Evolutionary conservation across 2,888 invertebrate species (phyloP).

Genomic region (Mamestra brassicae): DNA sequence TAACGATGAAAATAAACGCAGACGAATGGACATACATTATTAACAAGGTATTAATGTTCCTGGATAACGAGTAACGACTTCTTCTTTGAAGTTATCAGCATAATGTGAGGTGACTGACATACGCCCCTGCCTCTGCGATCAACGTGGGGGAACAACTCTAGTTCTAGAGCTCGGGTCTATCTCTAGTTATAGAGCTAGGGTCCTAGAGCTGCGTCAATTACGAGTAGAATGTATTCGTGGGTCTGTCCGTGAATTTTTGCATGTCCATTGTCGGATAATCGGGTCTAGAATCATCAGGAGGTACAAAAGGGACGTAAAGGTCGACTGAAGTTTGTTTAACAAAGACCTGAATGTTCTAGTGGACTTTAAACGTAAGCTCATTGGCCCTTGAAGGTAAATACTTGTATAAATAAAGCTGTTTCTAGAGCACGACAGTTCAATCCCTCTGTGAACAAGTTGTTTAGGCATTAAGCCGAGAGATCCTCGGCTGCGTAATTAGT

Average conservation of each 20-base stretch:
- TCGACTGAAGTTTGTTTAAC: conserved; percentile 24
- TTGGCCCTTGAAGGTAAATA: conserved; percentile 22
- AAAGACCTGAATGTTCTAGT: conserved; percentile 33
- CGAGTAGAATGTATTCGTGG: conserved; percentile 13
- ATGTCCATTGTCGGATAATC: conserved; percentile 36
- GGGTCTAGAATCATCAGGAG: conserved; percentile 28
- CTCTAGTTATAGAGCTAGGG: too few relatives aligned
- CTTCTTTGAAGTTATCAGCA: conserved; percentile 48
- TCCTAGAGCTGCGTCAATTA: conserved; percentile 37
- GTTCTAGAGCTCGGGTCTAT: too few relatives aligned
- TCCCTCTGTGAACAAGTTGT: conserved; percentile 55
- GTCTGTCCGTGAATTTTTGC: conserved; percentile 22
- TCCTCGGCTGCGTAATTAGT: conserved; percentile 57
- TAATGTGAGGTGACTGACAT: conserved; percentile 57
- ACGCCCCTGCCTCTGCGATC: conserved; percentile 43
- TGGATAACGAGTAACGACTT: conserved; percentile 40
- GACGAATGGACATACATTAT: conserved; percentile 44
- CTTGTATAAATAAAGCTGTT: conserved; percentile 27
- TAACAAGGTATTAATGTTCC: conserved; percentile 50
- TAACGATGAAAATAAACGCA: conserved; percentile 24
- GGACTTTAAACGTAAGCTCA: conserved; percentile 34
- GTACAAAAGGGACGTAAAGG: conserved; percentile 34
- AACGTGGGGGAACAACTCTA: conserved; percentile 47
- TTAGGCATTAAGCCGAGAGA: conserved; percentile 47
- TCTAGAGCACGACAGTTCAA: conserved; percentile 44